Evolutionary conservation across 2,888 invertebrate species (phyloP), one percentile per base, ranked within the genome.

Genomic region (Oxyscelio sp.): DNA sequence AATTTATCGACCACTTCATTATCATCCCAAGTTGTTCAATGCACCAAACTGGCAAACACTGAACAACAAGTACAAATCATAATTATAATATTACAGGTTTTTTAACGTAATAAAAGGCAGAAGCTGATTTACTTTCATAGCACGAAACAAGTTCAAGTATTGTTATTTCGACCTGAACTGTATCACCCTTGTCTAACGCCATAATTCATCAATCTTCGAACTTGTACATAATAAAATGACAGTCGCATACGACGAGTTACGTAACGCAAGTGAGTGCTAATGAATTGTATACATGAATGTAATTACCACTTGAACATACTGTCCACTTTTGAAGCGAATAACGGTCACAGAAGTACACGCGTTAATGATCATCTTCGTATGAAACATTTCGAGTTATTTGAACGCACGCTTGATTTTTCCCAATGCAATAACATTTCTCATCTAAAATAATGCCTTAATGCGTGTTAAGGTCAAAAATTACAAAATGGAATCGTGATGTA

Each of bases 131-230:
- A n/a, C n/a, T 70, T 79, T 27, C n/a, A 19, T 34, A n/a, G 5
- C 58, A 59, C 22, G 17, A 73, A 71, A 80, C 48, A 38, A 58
- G 63, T 80, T 58, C 74, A 65, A 56, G 56, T 65, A 45, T 61
- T 48, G 58, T 50, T 38, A 52, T 61, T 78, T 52, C 56, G 78
- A 75, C 71, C 82, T 74, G 86, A 87, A 89, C 89, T 89, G 89
- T 88, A 87, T 89, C 87, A 90, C 90, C 88, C 90, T 89, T 90
- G 87, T 88, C 86, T 90, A 90, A 89, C 89, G 73, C 86, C 85
- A n/a, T n/a, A n/a, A n/a, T n/a, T n/a, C 90, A 92, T 92, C 92
- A 91, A 92, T 93, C 92, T 92, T 90, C 87, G 87, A 90, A 89
- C 88, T 89, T 89, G 88, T 89, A 89, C 88, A 90, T 90, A 90